These are phyloP conservation scores for Drosophila anomelani DNA, from an alignment of 2,888 invertebrate species.

Conservation along the genomic window DNA sequence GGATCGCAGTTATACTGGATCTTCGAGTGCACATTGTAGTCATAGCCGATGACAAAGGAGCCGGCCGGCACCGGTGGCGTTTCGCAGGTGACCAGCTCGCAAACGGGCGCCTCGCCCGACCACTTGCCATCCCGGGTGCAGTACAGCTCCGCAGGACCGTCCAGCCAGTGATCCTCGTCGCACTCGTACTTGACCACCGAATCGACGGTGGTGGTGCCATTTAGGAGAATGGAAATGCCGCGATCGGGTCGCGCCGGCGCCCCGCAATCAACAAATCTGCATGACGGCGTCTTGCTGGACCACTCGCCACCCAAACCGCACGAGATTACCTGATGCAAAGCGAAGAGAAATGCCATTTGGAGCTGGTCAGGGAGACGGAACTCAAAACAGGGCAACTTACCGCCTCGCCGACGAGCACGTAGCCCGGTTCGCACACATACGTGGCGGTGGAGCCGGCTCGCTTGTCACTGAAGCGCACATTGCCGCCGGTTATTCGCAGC, in stretches of 20 bases:
- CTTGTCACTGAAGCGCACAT: constrained; percentile 89
- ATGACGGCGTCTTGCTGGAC: constrained; percentile 91
- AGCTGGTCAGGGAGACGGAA: background rate
- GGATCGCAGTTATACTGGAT: constrained; percentile 95
- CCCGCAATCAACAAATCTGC: constrained; percentile 94
- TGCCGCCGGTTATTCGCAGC: constrained; percentile 90
- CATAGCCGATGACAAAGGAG: constrained; percentile 94
- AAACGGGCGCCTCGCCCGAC: constrained; percentile 94
- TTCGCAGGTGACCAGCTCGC: constrained; percentile 93
- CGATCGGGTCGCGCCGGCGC: constrained; percentile 92
- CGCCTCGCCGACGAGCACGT: constrained; percentile 92
- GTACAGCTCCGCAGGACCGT: constrained; percentile 88
- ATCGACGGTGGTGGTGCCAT: constrained; percentile 92
- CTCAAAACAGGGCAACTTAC: constrained; percentile 85
- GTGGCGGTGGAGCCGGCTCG: constrained; percentile 92
- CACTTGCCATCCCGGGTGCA: constrained; percentile 94
- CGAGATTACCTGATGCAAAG: constrained; percentile 87
- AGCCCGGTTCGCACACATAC: constrained; percentile 93
- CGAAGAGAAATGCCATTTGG: background rate
- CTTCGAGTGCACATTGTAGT: constrained; percentile 94
- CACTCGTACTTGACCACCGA: constrained; percentile 93
- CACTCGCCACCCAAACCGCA: constrained; percentile 95
- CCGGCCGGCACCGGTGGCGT: constrained; percentile 94
- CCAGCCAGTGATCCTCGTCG: constrained; percentile 92
- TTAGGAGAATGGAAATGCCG: constrained; percentile 89